Evolutionary conservation across 2,888 invertebrate species (phyloP).

Genomic region (Oligia fasciuncula): DNA sequence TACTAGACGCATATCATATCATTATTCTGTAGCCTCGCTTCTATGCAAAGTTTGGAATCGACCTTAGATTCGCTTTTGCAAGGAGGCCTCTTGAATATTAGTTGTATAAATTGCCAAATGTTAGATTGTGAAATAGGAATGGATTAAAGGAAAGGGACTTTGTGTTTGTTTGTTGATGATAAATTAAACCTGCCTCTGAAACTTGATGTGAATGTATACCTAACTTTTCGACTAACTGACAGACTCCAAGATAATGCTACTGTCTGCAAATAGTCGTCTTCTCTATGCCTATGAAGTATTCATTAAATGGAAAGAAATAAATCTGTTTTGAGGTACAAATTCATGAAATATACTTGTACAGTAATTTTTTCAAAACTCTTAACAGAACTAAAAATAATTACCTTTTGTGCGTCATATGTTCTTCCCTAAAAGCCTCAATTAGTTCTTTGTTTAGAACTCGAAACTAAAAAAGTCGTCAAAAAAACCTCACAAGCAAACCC

Average conservation of each 20-base stretch:
- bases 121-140: conserved; percentile 26
- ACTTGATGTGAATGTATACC: background rate
- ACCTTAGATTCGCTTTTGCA: conserved; percentile 62
- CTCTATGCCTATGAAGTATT: background rate
- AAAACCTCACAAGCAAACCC: conserved; percentile 23
- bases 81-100: conserved; percentile 65
- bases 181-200: background rate
- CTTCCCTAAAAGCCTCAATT: background rate
- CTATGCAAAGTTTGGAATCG: conserved; percentile 63
- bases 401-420: background rate
- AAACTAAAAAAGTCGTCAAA: background rate
- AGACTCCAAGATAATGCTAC: background rate
- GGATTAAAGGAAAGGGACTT: background rate
- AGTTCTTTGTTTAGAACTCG: background rate
- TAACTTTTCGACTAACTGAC: background rate
- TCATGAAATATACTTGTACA: background rate
- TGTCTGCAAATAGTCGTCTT: background rate
- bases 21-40: conserved; percentile 55
- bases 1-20: conserved; percentile 38
- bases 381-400: background rate
- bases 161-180: conserved; percentile 1
- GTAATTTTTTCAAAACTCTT: background rate
- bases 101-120: conserved; percentile 49
- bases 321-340: background rate
- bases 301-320: background rate